A percentile compares a stretch with the other conserved stretches of the same genome.
Conservation (phyloP, 2,888 invertebrate genomes). For the Sphaerophoria rueppellii region DNA sequence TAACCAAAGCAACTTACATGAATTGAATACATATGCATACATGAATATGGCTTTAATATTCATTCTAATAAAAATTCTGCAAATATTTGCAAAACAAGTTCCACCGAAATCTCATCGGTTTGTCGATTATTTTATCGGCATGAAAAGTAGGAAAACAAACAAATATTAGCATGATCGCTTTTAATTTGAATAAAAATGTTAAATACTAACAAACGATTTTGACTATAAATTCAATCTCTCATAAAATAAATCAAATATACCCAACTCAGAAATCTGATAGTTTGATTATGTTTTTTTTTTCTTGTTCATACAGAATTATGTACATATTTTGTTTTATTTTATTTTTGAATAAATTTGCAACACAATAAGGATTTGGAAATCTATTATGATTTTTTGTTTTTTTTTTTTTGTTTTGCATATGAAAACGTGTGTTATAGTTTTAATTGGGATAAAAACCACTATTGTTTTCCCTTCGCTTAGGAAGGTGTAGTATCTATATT, state of each 20-base stretch:
- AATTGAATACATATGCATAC: too few species aligned
- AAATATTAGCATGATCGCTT: neutral
- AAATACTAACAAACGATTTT: slow-evolving; percentile 1
- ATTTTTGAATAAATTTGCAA: slow-evolving; percentile 27
- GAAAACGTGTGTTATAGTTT: neutral
- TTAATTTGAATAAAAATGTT: slow-evolving; percentile 26
- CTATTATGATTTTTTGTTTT: neutral
- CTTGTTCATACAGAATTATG: too few species aligned
- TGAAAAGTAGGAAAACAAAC: too few species aligned
- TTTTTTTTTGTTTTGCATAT: neutral
- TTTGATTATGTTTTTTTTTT: neutral
- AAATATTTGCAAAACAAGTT: too few species aligned
- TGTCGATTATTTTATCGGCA: too few species aligned
- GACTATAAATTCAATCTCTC: neutral
- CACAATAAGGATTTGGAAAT: neutral
- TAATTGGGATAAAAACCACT: neutral
- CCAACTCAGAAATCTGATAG: neutral
- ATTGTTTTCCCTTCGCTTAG: too few species aligned
- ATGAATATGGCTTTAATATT: too few species aligned
- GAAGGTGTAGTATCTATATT: neutral
- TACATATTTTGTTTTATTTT: slow-evolving; percentile 11
- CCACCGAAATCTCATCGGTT: too few species aligned
- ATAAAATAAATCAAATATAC: slow-evolving; percentile 17
- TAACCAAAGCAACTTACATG: too few species aligned
- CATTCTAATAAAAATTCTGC: too few species aligned